These are phyloP conservation scores for Mus caroli DNA, from an alignment of 2,797 vertebrate species.

Conservation along the genomic window DNA sequence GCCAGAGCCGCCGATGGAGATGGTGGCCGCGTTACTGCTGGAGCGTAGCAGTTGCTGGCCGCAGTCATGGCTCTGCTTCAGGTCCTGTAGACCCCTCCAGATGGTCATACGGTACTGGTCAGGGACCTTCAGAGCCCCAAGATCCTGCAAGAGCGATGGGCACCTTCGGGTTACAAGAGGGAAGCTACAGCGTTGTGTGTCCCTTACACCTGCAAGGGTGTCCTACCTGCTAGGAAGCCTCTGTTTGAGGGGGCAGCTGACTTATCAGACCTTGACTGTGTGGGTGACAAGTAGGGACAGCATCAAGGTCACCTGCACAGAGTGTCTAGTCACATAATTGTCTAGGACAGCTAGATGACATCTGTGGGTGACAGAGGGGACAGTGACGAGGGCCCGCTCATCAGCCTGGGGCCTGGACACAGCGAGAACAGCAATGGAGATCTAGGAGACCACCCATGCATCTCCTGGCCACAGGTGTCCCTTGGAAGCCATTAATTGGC, in stretches of 20 bases:
- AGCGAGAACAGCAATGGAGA: neutral
- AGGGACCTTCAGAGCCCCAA: slow-evolving; percentile 97
- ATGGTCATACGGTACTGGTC: slow-evolving; percentile 96
- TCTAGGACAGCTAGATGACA: neutral
- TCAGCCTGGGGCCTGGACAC: neutral
- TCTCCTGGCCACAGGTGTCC: neutral
- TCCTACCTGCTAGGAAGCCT: neutral
- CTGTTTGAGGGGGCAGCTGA: too few relatives aligned
- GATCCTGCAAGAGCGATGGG: slow-evolving; percentile 90
- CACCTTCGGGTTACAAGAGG: neutral
- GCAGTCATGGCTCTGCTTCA: slow-evolving; percentile 96
- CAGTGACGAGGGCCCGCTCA: neutral
- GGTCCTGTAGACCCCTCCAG: slow-evolving; percentile 98
- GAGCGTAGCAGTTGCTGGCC: slow-evolving; percentile 96
- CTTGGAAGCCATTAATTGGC: neutral
- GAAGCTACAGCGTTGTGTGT: neutral
- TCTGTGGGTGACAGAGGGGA: neutral
- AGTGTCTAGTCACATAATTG: neutral
- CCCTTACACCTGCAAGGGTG: too few relatives aligned
- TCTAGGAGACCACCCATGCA: neutral
- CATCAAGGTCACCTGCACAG: neutral
- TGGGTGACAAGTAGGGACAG: neutral
- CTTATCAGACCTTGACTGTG: rapidly evolving
- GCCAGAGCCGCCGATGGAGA: slow-evolving; percentile 93
- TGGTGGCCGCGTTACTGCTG: slow-evolving; percentile 94